These are phyloP conservation scores for Sandelia bainsii DNA, from an alignment of 2,797 vertebrate species.

Conservation along the genomic window DNA sequence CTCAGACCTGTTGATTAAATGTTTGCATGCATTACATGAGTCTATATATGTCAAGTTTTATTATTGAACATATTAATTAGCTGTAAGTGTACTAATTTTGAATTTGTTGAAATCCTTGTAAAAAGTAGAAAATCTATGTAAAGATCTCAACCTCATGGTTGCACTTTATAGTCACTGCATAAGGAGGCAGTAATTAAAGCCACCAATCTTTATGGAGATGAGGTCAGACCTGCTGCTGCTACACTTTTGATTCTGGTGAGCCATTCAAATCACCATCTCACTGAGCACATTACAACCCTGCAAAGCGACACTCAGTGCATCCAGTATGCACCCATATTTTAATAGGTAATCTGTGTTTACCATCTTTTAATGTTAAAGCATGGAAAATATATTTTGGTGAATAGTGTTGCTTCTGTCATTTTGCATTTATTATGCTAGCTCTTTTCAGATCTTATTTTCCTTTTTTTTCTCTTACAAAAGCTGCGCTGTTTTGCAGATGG, in stretches of 20 bases:
- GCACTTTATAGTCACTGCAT: constrained; percentile 25
- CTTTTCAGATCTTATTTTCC: background rate
- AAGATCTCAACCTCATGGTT: constrained; percentile 42
- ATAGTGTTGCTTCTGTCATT: background rate
- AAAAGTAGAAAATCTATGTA: constrained; percentile 1
- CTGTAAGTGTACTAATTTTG: constrained; percentile 13
- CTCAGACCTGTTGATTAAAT: constrained; percentile 2
- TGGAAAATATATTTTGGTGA: background rate
- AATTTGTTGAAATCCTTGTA: background rate
- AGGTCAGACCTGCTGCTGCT: background rate
- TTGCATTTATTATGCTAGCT: background rate
- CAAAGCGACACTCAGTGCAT: background rate
- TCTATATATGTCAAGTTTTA: no score
- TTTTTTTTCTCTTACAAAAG: no score
- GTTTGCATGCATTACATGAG: constrained; percentile 22
- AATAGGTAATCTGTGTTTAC: no score
- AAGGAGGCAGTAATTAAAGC: background rate
- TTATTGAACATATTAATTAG: constrained; percentile 5
- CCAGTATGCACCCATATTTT: no score
- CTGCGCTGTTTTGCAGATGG: constrained; percentile 12
- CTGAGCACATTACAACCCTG: background rate
- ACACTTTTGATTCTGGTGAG: constrained; percentile 2
- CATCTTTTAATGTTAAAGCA: no score
- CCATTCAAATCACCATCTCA: background rate
- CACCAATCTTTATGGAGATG: background rate